These are phyloP conservation scores for Orycteropus afer DNA, from an alignment of 2,113 vertebrate genomes.

Conservation along the genomic window DNA sequence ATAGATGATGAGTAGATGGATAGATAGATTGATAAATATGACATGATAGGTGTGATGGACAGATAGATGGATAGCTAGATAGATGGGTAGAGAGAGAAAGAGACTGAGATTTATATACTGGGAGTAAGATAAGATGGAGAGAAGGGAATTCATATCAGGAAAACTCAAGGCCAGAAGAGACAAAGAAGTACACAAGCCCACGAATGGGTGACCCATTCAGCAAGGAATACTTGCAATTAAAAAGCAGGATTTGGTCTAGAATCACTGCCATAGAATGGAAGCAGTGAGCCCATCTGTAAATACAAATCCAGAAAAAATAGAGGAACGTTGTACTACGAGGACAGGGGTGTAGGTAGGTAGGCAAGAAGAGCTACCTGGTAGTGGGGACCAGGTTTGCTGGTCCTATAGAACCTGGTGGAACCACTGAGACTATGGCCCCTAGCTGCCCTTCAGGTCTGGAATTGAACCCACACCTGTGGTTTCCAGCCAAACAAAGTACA, in stretches of 20 bases:
- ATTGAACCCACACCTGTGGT: too few relatives aligned
- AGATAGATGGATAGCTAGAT: too few relatives aligned
- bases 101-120: background rate
- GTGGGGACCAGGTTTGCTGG: too few relatives aligned
- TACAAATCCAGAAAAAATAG: background rate
- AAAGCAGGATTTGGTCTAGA: background rate
- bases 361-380: background rate
- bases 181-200: background rate
- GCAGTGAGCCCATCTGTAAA: background rate
- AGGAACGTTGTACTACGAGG: background rate
- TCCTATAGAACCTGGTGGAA: too few relatives aligned
- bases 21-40: too few relatives aligned
- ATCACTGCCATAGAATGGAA: background rate
- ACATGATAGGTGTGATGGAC: too few relatives aligned
- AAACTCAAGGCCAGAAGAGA: background rate
- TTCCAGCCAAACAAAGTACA: too few relatives aligned
- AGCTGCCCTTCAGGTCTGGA: too few relatives aligned
- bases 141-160: background rate
- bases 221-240: background rate
- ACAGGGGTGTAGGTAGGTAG: background rate
- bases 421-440: too few relatives aligned
- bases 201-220: background rate
- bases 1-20: too few relatives aligned
- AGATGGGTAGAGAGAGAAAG: too few relatives aligned
- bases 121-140: background rate